These are phyloP conservation scores for Quadroppia sp. DNA, from an alignment of 2,888 invertebrate genomes.

Conservation along the genomic window DNA sequence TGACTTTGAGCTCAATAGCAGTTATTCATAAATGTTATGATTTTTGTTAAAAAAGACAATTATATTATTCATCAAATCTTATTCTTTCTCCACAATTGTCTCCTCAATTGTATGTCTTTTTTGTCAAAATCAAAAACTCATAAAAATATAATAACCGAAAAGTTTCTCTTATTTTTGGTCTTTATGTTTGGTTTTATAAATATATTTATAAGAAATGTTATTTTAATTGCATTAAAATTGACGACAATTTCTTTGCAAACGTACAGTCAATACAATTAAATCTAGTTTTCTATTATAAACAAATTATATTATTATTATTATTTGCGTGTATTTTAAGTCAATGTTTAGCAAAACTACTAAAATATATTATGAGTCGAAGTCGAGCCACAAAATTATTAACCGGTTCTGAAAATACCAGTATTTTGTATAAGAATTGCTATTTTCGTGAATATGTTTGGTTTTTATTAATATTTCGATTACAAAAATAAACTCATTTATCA, in stretches of 20 bases:
- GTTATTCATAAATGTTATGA: no score
- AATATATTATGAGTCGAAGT: background rate
- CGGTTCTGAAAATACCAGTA: slow-evolving; percentile 20
- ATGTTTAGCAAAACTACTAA: background rate
- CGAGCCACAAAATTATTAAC: slow-evolving; percentile 20
- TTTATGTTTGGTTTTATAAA: background rate
- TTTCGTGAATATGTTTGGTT: background rate
- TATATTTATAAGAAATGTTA: no score
- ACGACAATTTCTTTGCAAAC: background rate
- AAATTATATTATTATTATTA: background rate
- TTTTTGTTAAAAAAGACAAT: no score
- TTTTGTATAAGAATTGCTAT: no score
- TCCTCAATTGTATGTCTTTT: no score
- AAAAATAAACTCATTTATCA: slow-evolving; percentile 10
- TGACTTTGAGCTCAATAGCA: slow-evolving; percentile 18
- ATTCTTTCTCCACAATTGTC: no score
- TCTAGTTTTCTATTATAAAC: background rate
- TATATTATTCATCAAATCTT: no score
- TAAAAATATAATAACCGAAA: background rate
- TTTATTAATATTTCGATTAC: background rate
- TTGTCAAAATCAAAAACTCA: no score
- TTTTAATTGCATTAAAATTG: background rate
- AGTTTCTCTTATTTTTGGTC: background rate
- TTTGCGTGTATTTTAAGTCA: background rate
- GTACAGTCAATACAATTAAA: background rate